phyloP scores from a whole-genome alignment of 2,113 vertebrate species.

The Sebastes schlegelii region DNA sequence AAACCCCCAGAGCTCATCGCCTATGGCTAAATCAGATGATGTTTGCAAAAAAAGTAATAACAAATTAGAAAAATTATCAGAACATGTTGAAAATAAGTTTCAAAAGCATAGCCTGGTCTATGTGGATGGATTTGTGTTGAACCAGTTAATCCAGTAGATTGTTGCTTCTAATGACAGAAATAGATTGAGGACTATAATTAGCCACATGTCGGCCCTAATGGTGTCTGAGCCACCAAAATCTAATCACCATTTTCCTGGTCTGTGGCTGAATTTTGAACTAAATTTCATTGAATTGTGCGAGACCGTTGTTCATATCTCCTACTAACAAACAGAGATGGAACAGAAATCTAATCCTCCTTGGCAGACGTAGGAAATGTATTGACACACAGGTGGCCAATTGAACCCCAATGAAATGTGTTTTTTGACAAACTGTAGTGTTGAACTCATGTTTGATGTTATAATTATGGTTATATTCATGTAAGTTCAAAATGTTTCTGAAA shows the following conservation, averaged over 20 bases:
- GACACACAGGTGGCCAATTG: too few species aligned
- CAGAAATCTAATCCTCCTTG: not conserved
- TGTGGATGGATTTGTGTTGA: not conserved
- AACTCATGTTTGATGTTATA: too few species aligned
- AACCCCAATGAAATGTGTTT: too few species aligned
- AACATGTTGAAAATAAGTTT: not conserved
- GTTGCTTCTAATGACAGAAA: not conserved
- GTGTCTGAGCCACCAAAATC: not conserved
- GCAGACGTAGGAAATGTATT: not conserved
- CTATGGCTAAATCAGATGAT: too few species aligned
- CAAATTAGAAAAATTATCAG: too few species aligned
- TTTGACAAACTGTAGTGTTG: too few species aligned
- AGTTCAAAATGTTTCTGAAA: too few species aligned
- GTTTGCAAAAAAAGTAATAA: too few species aligned
- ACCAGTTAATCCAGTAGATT: not conserved
- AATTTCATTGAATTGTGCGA: not conserved
- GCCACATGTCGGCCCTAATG: accelerated
- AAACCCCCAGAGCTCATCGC: too few species aligned
- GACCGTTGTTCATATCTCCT: not conserved
- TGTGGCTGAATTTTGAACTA: not conserved
- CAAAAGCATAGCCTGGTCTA: too few species aligned
- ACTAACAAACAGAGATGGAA: not conserved
- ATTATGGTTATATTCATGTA: too few species aligned
- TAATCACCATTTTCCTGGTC: not conserved
- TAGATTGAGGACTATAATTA: not conserved